Evolutionary conservation across 92 coral and sea anemone genomes (phyloP).

Genomic region (Paragorgia papillata): DNA sequence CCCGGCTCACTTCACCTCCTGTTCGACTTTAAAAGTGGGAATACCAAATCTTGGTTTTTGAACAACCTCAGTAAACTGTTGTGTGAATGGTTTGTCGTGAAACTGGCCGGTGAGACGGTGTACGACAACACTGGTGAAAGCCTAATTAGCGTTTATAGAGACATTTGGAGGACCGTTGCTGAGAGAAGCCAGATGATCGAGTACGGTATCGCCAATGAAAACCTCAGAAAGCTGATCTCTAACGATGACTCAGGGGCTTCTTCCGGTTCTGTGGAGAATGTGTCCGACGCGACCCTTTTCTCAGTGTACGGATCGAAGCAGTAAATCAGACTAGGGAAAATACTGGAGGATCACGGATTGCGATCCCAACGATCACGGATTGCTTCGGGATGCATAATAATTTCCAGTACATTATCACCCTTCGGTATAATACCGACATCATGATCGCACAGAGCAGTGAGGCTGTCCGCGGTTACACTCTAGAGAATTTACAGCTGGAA

Average conservation of each 20-base stretch:
- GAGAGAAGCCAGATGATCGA: constrained; percentile 3
- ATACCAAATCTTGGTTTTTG: constrained; percentile 12
- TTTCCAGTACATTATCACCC: neutral
- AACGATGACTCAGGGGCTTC: neutral
- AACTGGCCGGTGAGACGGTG: constrained; percentile 11
- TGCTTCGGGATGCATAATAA: neutral
- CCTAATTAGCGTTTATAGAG: neutral
- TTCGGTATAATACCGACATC: neutral
- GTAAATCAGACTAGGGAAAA: neutral
- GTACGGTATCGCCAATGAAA: constrained; percentile 1
- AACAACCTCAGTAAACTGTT: constrained; percentile 10
- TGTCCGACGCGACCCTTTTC: neutral
- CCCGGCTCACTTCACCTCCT: neutral
- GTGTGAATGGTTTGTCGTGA: neutral
- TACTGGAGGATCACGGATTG: constrained; percentile 1
- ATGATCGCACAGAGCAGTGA: neutral
- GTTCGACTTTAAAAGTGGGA: constrained; percentile 1
- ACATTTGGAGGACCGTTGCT: neutral
- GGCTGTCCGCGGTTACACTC: neutral
- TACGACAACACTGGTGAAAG: constrained; percentile 13
- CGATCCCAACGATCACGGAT: constrained; percentile 1
- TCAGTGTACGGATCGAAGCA: neutral
- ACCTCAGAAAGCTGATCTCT: neutral
- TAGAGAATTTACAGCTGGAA: neutral
- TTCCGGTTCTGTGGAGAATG: neutral